These are phyloP conservation scores for Alosa sapidissima DNA, from an alignment of 2,797 vertebrate genomes.

Conservation along the genomic window DNA sequence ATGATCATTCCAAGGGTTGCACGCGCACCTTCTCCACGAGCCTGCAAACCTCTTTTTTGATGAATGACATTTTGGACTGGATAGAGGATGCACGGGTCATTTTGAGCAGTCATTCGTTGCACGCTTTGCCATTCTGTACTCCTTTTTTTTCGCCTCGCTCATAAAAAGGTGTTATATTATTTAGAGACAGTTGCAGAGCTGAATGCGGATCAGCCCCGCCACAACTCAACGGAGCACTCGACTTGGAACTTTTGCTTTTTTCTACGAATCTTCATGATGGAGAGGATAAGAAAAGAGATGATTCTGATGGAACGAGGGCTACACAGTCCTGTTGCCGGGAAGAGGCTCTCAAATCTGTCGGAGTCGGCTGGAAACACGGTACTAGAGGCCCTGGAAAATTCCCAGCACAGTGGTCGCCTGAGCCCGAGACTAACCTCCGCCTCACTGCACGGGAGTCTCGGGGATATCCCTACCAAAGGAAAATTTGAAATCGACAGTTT, in stretches of 20 bases:
- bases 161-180: constrained; percentile 89
- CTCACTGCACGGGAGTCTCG: constrained; percentile 89
- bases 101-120: constrained; percentile 94
- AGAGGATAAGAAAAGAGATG: constrained; percentile 99
- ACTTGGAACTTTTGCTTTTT: constrained; percentile 80
- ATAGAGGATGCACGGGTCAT: constrained; percentile 92
- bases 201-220: constrained; percentile 93
- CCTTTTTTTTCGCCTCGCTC: constrained; percentile 85
- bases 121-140: constrained; percentile 85
- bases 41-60: constrained; percentile 88
- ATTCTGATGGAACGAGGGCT: constrained; percentile 99
- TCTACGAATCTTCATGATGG: constrained; percentile 87
- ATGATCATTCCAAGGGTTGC: constrained; percentile 99
- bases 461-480: constrained; percentile 91
- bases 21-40: constrained; percentile 97
- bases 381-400: constrained; percentile 98
- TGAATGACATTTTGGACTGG: constrained; percentile 94
- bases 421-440: constrained; percentile 95
- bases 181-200: constrained; percentile 86
- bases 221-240: constrained; percentile 87
- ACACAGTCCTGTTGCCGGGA: constrained; percentile 93
- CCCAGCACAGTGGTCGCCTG: constrained; percentile 92
- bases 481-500: constrained; percentile 99
- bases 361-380: constrained; percentile 94
- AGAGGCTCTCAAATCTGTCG: constrained; percentile 87